phyloP scores from a whole-genome alignment of 2,888 invertebrate genomes.

The Cremastinae sp. region DNA sequence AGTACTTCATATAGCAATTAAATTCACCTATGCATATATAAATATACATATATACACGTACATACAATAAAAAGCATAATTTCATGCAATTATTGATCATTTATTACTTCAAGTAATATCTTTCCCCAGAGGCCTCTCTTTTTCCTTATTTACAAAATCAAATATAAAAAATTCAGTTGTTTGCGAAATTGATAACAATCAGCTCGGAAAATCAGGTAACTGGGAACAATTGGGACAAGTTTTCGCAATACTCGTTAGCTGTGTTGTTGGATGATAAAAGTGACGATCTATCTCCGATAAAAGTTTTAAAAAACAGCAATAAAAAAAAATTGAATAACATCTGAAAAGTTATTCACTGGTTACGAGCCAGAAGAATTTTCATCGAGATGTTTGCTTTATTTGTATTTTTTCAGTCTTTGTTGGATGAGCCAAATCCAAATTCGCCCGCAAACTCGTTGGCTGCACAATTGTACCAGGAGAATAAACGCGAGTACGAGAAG shows the following conservation, averaged over 20 bases:
- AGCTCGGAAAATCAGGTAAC: no score
- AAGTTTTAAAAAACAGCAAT: no score
- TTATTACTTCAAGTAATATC: conserved; percentile 44
- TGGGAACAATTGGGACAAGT: no score
- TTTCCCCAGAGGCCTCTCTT: not conserved
- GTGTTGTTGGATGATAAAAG: no score
- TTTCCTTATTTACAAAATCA: no score
- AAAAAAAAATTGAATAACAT: no score
- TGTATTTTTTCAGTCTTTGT: conserved; percentile 82
- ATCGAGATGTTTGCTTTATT: conserved; percentile 43
- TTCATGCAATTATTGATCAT: conserved; percentile 65
- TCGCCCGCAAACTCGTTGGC: conserved; percentile 86
- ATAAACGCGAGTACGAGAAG: conserved; percentile 86
- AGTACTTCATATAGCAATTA: conserved; percentile 72
- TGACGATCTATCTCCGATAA: no score
- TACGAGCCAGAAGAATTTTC: conserved; percentile 4
- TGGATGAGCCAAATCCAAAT: conserved; percentile 87
- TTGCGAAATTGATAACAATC: no score
- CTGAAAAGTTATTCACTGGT: no score
- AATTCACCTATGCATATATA: conserved; percentile 71
- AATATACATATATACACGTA: conserved; percentile 67
- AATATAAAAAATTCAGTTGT: no score
- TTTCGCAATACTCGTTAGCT: no score
- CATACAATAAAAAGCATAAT: conserved; percentile 75
- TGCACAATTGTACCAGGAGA: conserved; percentile 86